Evolutionary conservation across 2,888 invertebrate genomes (phyloP).

Genomic region (Sclerodermus sp.): DNA sequence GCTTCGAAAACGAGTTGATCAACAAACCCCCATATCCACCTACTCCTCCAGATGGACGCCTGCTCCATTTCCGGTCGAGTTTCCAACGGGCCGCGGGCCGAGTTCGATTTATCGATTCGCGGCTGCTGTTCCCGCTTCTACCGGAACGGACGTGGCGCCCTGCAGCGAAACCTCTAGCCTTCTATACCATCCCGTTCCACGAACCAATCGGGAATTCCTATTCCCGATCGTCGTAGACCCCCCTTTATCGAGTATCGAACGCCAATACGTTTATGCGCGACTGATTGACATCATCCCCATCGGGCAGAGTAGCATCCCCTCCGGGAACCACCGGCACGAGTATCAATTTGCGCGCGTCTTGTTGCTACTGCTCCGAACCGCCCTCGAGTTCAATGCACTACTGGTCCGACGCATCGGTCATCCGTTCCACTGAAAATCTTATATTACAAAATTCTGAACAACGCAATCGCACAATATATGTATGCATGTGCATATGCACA

Average conservation of each 20-base stretch:
- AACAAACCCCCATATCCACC: constrained; percentile 20
- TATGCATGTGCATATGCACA: no score
- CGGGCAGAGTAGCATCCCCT: no score
- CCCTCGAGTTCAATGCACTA: no score
- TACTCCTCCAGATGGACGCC: constrained; percentile 29
- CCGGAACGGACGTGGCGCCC: constrained; percentile 3
- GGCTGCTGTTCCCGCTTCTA: neutral
- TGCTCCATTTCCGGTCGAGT: constrained; percentile 52
- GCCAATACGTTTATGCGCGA: no score
- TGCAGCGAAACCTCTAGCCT: constrained; percentile 39
- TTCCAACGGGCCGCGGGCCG: constrained; percentile 34
- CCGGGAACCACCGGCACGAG: no score
- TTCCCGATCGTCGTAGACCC: constrained; percentile 39
- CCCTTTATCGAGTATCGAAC: constrained; percentile 41
- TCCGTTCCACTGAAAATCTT: no score
- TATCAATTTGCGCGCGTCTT: no score
- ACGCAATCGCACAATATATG: no score
- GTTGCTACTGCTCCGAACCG: no score
- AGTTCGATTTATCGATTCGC: constrained; percentile 43
- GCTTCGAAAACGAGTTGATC: constrained; percentile 4
- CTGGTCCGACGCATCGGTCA: no score
- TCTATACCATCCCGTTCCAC: constrained; percentile 45
- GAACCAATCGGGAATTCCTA: constrained; percentile 53
- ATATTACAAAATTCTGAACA: no score
- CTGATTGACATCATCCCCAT: no score